Evolutionary conservation across 2,113 vertebrate genomes (phyloP).

Genomic region (Urocolius indicus): DNA sequence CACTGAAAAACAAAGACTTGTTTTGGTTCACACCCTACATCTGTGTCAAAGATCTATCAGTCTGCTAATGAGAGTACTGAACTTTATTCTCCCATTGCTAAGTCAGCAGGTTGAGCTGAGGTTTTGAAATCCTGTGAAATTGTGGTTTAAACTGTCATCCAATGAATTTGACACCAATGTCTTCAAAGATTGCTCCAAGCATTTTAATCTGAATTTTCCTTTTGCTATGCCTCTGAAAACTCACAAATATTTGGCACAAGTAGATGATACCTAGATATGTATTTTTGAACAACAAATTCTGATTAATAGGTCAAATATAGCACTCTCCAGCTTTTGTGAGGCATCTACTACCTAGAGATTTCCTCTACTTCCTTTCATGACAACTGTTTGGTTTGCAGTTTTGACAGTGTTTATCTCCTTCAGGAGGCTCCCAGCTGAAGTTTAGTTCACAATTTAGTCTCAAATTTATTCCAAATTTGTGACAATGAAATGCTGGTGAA

Average conservation of each 20-base stretch:
- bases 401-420: neutral
- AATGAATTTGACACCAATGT: neutral
- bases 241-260: neutral
- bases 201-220: neutral
- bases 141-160: neutral
- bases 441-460: neutral
- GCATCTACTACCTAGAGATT: rapidly evolving
- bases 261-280: neutral
- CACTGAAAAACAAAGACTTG: neutral
- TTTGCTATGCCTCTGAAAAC: neutral
- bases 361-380: rapidly evolving
- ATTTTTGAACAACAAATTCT: neutral
- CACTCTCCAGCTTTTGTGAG: neutral
- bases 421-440: neutral
- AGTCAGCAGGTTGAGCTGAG: neutral
- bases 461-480: conserved; percentile 33
- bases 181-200: neutral
- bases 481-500: neutral
- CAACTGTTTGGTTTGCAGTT: neutral
- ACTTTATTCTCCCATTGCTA: neutral
- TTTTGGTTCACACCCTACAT: neutral
- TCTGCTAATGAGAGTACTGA: neutral
- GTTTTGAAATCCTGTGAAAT: neutral
- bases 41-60: neutral
- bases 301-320: neutral